Conservation (phyloP, 2,113 vertebrate genomes). For the Siphamia tubifer region DNA sequence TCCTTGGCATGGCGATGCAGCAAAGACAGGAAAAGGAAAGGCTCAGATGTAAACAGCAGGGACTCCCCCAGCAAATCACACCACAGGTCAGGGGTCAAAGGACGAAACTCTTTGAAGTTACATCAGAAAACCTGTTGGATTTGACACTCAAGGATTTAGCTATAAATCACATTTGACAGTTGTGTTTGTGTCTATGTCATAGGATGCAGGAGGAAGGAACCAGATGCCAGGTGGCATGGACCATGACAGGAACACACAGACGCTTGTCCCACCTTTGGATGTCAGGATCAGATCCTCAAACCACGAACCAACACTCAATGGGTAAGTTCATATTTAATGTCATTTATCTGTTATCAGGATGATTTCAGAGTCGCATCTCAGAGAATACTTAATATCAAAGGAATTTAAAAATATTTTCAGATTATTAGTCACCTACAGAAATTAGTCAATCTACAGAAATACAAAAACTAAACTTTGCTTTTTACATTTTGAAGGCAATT, state of each 20-base stretch:
- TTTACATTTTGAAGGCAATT: no score
- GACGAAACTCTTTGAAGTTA: background rate
- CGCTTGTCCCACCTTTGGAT: slow-evolving; percentile 88
- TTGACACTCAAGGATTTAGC: background rate
- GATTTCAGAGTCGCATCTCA: no score
- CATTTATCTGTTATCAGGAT: background rate
- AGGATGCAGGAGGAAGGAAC: slow-evolving; percentile 91
- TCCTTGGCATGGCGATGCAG: slow-evolving; percentile 84
- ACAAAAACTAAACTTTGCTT: no score
- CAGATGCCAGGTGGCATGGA: slow-evolving; percentile 88
- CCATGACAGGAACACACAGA: slow-evolving; percentile 87
- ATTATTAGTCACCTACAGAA: no score
- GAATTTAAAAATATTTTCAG: no score
- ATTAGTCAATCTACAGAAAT: no score
- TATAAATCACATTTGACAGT: slow-evolving; percentile 3
- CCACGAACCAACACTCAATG: slow-evolving; percentile 93
- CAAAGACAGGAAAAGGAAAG: slow-evolving; percentile 92
- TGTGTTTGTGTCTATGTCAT: slow-evolving; percentile 26
- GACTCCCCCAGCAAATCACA: slow-evolving; percentile 86
- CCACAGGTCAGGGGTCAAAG: slow-evolving; percentile 85
- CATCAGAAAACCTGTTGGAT: background rate
- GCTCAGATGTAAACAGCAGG: slow-evolving; percentile 90
- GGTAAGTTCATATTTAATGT: slow-evolving; percentile 68
- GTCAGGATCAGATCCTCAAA: slow-evolving; percentile 90
- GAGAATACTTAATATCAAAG: no score